These are phyloP conservation scores for Agonopterix arenella DNA, from an alignment of 2,888 invertebrate genomes.

Conservation along the genomic window DNA sequence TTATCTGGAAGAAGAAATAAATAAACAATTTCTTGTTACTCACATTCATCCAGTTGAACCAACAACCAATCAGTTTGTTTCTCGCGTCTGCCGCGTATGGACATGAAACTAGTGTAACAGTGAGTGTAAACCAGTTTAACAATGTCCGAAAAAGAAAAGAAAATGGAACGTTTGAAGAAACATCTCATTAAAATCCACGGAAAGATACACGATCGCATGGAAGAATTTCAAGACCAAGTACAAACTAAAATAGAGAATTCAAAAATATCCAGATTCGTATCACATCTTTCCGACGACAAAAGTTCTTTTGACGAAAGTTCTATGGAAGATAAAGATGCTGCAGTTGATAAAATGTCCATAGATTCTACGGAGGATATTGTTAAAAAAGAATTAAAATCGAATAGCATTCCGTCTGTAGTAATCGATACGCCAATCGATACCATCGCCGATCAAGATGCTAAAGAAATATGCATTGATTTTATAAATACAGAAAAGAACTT, in stretches of 20 bases:
- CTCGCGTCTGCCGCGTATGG: too few relatives aligned
- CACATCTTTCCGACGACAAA: conserved; percentile 53
- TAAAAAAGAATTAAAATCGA: conserved; percentile 9
- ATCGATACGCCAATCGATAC: conserved; percentile 39
- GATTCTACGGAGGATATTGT: conserved; percentile 26
- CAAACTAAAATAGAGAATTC: conserved; percentile 49
- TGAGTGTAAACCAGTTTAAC: conserved; percentile 4
- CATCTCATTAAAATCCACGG: conserved; percentile 53
- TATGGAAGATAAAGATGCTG: conserved; percentile 15
- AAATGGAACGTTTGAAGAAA: conserved; percentile 52
- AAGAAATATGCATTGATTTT: conserved; percentile 45
- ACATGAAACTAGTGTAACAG: not conserved
- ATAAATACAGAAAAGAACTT: conserved; percentile 46
- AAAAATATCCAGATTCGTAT: conserved; percentile 44
- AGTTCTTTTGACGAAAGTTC: conserved; percentile 41
- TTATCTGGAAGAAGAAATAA: too few relatives aligned
- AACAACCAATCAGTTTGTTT: too few relatives aligned
- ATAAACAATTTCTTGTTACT: too few relatives aligned
- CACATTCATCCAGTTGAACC: too few relatives aligned
- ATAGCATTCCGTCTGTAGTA: conserved; percentile 48
- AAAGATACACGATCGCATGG: conserved; percentile 60
- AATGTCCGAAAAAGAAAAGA: conserved; percentile 53
- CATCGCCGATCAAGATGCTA: conserved; percentile 20
- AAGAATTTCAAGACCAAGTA: conserved; percentile 61
- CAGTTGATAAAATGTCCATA: conserved; percentile 24